Evolutionary conservation across 2,113 vertebrate species (phyloP), one percentile per base, ranked within the genome.

Genomic region (Megalops atlanticus): DNA sequence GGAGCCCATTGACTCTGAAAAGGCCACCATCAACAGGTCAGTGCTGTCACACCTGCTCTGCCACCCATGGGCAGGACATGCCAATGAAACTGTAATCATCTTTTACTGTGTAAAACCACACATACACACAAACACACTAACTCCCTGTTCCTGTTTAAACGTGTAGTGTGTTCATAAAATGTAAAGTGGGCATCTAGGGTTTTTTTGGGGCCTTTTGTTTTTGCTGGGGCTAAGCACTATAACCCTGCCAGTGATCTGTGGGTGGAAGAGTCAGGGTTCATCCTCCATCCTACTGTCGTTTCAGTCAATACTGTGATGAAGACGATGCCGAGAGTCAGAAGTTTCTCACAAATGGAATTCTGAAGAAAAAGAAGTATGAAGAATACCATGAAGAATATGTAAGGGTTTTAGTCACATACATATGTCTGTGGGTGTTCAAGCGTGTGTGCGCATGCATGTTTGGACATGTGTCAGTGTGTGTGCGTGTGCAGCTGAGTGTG

Each of bases 341-440:
- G 89, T 99, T 98, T 84, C 93, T 99, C 80, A 92, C 96, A 33
- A 97, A 96, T 49, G 97, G 96, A 40, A 93, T 97, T 86, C 88
- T 94, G 87, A 95, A 92, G 84, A 94, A 96, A 90, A 97, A 96
- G 91, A 98, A 95, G 89, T 92, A 96, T 81, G 95, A 96, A 75
- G 95, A 96, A 69, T 97, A 95, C 79, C 88, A 90, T 8, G 98
- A 98, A 89, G 98, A 99, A 94, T 96, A 95, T 85, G 98, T 99
- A 95, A 97, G 96, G 90, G 33, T 47, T 54, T 3, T 15, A 54
- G 24, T 72, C 33, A n/a, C 36, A 31, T 11, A 24, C 27, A 15
- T 4, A 38, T 70, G 36, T 77, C 36, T 24, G n/a, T 27, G n/a
- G n/a, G 40, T 21, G 24, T 74, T 4, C 54, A 64, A 21, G 21